Conservation (phyloP, 1,140 invertebrate genomes). For the Bombus consobrinus region DNA sequence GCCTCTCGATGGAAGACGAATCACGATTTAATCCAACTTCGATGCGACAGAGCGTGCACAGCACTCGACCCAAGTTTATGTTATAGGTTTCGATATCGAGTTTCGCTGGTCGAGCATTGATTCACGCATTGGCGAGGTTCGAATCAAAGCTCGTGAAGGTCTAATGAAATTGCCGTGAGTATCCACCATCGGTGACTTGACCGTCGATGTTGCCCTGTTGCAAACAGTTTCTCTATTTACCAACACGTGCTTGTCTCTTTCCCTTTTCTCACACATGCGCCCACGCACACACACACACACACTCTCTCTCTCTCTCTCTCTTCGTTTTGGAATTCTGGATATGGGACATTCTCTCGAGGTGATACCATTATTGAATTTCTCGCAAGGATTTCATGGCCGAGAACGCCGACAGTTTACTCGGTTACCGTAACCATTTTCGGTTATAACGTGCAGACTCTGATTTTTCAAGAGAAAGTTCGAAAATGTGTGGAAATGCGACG, state of each 20-base stretch:
- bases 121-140: constrained; percentile 45
- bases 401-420: no score
- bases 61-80: neutral
- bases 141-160: constrained; percentile 14
- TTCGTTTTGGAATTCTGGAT: neutral
- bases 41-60: neutral
- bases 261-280: no score
- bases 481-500: neutral
- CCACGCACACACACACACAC: no score
- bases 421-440: neutral
- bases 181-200: neutral
- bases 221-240: neutral
- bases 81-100: neutral
- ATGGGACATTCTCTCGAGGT: neutral
- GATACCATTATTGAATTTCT: constrained; percentile 1
- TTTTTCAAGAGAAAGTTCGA: neutral
- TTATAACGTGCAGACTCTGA: neutral
- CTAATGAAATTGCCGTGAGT: constrained; percentile 25
- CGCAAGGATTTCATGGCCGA: neutral
- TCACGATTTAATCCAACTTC: constrained; percentile 36
- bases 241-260: neutral
- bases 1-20: constrained; percentile 6
- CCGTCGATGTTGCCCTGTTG: neutral
- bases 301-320: neutral
- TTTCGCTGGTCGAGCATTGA: constrained; percentile 28